Base-by-base conservation (phyloP, 2,888 invertebrate species). In the Hirtodrosophila histrioides region DNA sequence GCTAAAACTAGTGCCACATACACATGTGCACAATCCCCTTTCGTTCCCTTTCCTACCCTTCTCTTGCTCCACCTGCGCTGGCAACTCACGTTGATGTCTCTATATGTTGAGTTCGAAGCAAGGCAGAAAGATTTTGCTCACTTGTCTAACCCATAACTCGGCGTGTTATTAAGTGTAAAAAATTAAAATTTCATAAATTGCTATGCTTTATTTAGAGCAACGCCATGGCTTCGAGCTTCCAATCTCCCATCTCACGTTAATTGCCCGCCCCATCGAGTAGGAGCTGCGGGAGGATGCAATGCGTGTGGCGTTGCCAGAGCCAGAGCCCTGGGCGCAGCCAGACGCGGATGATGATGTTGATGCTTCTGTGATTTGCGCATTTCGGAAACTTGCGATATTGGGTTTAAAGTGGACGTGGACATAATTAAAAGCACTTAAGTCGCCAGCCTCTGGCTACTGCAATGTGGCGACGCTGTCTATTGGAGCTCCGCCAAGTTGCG, bases 361-460 rank as follows among this genome's bases (percentile, higher is more conserved):
- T 44, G 76, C 39, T 31, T 36, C 43, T 46, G 56, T 78, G 81
- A 86, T 82, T 86, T 82, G 86, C 81, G 53, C 61, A 63, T 64
- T 75, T 82, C 84, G 82, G 75, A 80, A 78, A 84, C 81, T 78
- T 84, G 64, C 78, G 49, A 81, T 78, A 84, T 82, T 84, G 75
- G 70, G 75, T 60, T 78, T 86, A 77, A 82, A 82, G 85, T 82
- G 82, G 72, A 86, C 86, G 87, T 86, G 87, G 75, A 86, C 82
- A 86, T 84, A 86, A 86, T 82, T 82, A 86, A 86, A 80, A 85
- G 87, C 87, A 82, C 82, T 82, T 86, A 82, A 82, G 78, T 66
- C 74, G 56, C 43, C 68, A 44, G 75, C 54, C 45, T 27, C 5
- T 35, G 43, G 39, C 55, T 39, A 44, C 31, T 46, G 36, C 31